phyloP scores from a whole-genome alignment of 64 coral and sea anemone genomes.

The Montipora capricornis region DNA sequence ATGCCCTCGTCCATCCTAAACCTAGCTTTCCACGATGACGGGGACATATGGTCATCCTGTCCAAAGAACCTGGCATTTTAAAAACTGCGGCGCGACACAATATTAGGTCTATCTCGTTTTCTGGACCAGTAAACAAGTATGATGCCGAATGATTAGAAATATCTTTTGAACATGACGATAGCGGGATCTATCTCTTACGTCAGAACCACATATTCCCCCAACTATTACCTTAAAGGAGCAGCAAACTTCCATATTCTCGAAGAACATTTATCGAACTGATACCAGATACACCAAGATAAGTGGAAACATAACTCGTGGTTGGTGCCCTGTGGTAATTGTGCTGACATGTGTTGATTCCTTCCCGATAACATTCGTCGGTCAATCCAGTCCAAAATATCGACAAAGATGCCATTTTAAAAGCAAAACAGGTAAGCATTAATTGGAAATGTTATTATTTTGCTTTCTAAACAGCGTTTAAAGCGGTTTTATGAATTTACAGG shows the following conservation, averaged over 20 bases:
- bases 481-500: too few species aligned
- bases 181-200: slow-evolving; percentile 43
- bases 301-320: too few species aligned
- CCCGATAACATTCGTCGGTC: too few species aligned
- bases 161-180: slow-evolving; percentile 33
- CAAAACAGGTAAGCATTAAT: too few species aligned
- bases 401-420: too few species aligned
- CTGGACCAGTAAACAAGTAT: slow-evolving; percentile 38
- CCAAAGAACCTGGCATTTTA: slow-evolving; percentile 15
- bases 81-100: slow-evolving; percentile 51
- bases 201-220: slow-evolving; percentile 57
- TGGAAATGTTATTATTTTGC: too few species aligned
- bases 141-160: slow-evolving; percentile 23
- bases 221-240: slow-evolving; percentile 15
- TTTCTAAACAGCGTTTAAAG: too few species aligned
- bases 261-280: neutral
- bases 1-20: slow-evolving; percentile 33
- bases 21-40: slow-evolving; percentile 35
- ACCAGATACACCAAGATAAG: neutral
- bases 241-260: slow-evolving; percentile 12
- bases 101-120: slow-evolving; percentile 55
- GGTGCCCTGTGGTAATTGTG: too few species aligned
- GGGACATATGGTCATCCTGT: slow-evolving; percentile 48
- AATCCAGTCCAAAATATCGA: too few species aligned
- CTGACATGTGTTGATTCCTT: too few species aligned